Evolutionary conservation across 2,888 invertebrate genomes (phyloP), one percentile per base, ranked within the genome.

Genomic region (Cabera pusaria): DNA sequence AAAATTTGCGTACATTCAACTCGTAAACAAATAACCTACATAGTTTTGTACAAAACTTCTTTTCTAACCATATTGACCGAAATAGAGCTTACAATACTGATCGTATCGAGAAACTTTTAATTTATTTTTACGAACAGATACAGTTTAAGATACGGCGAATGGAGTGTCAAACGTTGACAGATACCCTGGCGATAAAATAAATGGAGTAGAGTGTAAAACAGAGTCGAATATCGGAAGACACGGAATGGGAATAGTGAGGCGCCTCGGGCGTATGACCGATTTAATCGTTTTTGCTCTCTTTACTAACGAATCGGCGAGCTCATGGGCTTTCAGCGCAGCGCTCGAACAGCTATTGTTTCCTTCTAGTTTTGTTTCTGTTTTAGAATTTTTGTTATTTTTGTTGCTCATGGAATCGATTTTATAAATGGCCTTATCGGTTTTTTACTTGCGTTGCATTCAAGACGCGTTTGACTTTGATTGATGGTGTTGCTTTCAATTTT

Each of bases 331-430:
- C 71, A 74, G 59, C 64, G 60, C 59, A 52, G 52, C 52, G 62
- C 65, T 70, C 61, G 62, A 66, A 58, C 61, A 53, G 59, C 68
- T 70, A 73, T 76, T 79, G 74, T 77, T 71, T 72, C 64, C 57
- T 48, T 49, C 57, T 54, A 58, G 56, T 64, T 68, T 69, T 67
- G 64, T 59, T 42, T 49, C 61, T 62, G 52, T 60, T 64, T 65
- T 53, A 14, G 37, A 25, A 34, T 37, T 34, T 64, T 58, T 60
- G 69, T 72, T 71, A 64, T 56, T 66, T n/a, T n/a, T n/a, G n/a
- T n/a, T n/a, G n/a, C 63, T 51, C 47, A 56, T 62, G 54, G 54
- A 52, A 69, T 68, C 59, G 64, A 68, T 67, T 59, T 59, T 56
- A 28, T 39, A 52, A 56, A 48, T 26, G 18, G 22, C 25, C 14